Evolutionary conservation across 2,888 invertebrate genomes (phyloP), one percentile per base, ranked within the genome.

Genomic region (Antheraea assamensis): DNA sequence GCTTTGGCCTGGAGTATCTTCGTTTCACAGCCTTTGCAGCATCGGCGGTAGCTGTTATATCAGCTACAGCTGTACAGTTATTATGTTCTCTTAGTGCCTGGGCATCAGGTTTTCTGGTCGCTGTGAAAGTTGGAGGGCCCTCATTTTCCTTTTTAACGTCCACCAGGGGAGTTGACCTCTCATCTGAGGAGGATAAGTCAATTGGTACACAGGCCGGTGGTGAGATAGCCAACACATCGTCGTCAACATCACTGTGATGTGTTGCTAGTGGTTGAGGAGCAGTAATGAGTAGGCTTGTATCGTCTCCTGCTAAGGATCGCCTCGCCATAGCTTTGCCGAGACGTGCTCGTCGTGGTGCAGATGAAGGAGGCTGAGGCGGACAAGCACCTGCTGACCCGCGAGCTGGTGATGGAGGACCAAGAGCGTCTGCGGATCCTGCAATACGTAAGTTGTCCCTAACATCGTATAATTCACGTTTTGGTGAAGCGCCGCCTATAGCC

Each of bases 321-420:
- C 97, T 91, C 15, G 96, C 97, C 96, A 96, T 97, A 47, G 95
- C 96, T 85, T 97, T 97, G 71, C 94, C 95, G 64, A 95, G 90
- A 13, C 95, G 89, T 0, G 95, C 95, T 61, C 94, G 88, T 66
- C 94, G 87, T 19, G 92, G 92, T 7, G 91, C 95, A 79, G 82
- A 89, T 74, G 85, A 94, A 76, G 87, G 95, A 27, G 95, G 95
- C 76, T 96, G 96, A 0, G 96, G 96, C 0, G 95, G 95, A 77
- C 96, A 96, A 79, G 96, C 95, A 2, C 96, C 96, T 8, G 96
- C 96, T 13, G 96, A 96, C 30, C 96, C 96, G 13, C 96, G 92
- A 4, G 96, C 96, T 1, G 97, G 96, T 72, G 96, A 96, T 0
- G 96, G 96, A 2, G 96, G 96, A 2, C 96, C 96, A n/a, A 89